Base-by-base conservation (phyloP, 2,888 invertebrate species). In the Crocallis elinguaria region DNA sequence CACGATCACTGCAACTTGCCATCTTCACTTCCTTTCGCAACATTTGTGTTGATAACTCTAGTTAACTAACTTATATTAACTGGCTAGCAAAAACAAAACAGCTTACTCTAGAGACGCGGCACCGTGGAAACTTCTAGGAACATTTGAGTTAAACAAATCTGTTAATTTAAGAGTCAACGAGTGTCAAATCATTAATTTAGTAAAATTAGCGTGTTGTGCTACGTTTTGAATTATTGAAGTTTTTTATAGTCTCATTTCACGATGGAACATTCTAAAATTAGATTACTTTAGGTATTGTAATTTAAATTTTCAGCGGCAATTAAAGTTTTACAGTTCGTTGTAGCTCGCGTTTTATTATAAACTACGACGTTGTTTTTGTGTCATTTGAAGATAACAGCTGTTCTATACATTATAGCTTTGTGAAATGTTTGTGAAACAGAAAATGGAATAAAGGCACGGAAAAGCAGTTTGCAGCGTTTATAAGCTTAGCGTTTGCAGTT, bases 321-420 rank as follows among this genome's bases (percentile, higher is more conserved):
- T 32, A 39, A 46, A 12, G 9, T 23, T 30, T 38, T 12, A 38
- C 38, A 6, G 38, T 39, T 16, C 16, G 16, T 38, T 32, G 32
- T 23, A 30, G 8, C 21, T 3, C 6, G 4, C 5, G 38, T 32
- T 48, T 48, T 48, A 48, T 48, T 32, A 38, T 25, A 38, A 48
- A 48, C 46, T 23, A 27, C 35, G 9, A 5, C 12, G n/a, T 23
- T 39, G 13, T 23, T 32, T 46, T 14, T 16, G 37, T 38, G 25
- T 38, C 23, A 48, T 39, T 48, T 6, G 3, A 16, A 12, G 7
- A 4, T 14, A 32, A 42, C 19, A 12, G 6, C 8, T 11, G n/a
- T 16, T 6, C 9, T 8, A 13, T 4, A 6, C 8, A 19, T 19
- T 3, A 6, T 19, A n/a, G n/a, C n/a, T n/a, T n/a, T n/a, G n/a